Percentiles rank a stretch among this genome's conserved stretches.
Evolutionary conservation across 2,888 invertebrate genomes (phyloP).

Genomic region (Ophion costatus): DNA sequence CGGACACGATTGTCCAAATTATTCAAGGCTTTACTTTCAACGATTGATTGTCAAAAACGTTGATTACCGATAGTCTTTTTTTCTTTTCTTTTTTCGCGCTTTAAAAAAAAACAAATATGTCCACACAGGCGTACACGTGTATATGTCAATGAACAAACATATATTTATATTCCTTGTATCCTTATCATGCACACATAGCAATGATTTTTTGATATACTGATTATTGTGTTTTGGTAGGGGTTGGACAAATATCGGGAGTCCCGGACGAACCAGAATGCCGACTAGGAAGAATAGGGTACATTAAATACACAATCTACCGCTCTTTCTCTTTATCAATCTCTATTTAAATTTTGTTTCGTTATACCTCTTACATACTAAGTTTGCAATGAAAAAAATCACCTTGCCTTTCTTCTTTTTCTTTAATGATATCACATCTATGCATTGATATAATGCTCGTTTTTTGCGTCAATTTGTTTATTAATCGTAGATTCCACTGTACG

Average conservation of each 20-base stretch:
- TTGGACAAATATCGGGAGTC: constrained; percentile 81
- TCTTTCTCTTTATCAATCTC: constrained; percentile 48
- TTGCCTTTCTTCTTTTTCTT: constrained; percentile 17
- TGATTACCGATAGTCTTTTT: too few relatives aligned
- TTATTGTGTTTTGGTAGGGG: constrained; percentile 82
- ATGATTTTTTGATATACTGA: constrained; percentile 66
- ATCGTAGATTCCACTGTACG: too few relatives aligned
- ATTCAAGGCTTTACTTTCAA: background rate
- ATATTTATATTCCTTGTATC: background rate
- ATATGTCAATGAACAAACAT: too few relatives aligned
- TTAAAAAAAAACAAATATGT: too few relatives aligned
- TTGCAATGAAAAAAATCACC: constrained; percentile 6
- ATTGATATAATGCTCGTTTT: constrained; percentile 40
- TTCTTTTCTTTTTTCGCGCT: too few relatives aligned
- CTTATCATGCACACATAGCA: constrained; percentile 9
- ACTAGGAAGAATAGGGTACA: constrained; percentile 83
- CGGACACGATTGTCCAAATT: background rate
- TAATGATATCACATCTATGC: constrained; percentile 7
- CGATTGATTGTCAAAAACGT: too few relatives aligned
- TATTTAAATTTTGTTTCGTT: constrained; percentile 49
- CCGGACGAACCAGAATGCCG: constrained; percentile 82
- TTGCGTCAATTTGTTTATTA: background rate
- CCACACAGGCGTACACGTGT: too few relatives aligned
- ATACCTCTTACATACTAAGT: constrained; percentile 18
- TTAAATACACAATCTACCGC: constrained; percentile 69